Conservation (phyloP, 1,140 invertebrate species). For the Drosophila azteca region DNA sequence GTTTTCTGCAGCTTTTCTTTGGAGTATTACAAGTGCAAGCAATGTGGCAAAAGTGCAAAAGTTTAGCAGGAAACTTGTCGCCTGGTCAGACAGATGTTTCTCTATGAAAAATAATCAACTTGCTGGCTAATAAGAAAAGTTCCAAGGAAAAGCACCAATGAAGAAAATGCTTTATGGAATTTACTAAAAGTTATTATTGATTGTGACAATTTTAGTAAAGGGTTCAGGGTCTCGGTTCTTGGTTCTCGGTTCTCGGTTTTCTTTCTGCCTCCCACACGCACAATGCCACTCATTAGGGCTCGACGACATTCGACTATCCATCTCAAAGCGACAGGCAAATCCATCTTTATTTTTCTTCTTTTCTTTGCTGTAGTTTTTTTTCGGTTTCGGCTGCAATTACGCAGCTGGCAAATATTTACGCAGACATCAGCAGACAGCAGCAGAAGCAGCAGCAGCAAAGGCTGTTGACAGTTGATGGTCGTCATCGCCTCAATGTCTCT, state of each 20-base stretch:
- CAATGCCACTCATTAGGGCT: slow-evolving; percentile 44
- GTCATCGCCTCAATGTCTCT: slow-evolving; percentile 32
- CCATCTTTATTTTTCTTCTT: slow-evolving; percentile 22
- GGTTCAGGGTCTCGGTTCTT: slow-evolving; percentile 19
- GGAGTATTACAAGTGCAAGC: slow-evolving; percentile 11
- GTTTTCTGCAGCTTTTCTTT: slow-evolving; percentile 15
- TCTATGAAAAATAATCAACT: slow-evolving; percentile 29
- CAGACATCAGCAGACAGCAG: slow-evolving; percentile 58
- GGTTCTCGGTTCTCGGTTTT: slow-evolving; percentile 30
- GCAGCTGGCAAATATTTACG: slow-evolving; percentile 58
- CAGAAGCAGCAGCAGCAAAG: slow-evolving; percentile 51
- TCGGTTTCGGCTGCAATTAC: slow-evolving; percentile 50
- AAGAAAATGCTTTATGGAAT: slow-evolving; percentile 22
- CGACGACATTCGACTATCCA: slow-evolving; percentile 32
- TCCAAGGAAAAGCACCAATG: neutral
- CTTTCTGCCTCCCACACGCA: neutral
- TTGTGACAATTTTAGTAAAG: neutral
- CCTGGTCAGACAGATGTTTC: slow-evolving; percentile 32
- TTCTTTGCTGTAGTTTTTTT: slow-evolving; percentile 13
- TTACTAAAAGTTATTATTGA: slow-evolving; percentile 18
- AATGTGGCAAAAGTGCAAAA: slow-evolving; percentile 27
- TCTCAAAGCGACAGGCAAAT: slow-evolving; percentile 15
- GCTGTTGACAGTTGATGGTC: slow-evolving; percentile 56
- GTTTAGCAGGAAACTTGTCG: slow-evolving; percentile 31
- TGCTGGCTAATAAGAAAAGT: slow-evolving; percentile 33